These are phyloP conservation scores for Antennarius maculatus DNA, from an alignment of 2,797 vertebrate genomes.

Conservation along the genomic window DNA sequence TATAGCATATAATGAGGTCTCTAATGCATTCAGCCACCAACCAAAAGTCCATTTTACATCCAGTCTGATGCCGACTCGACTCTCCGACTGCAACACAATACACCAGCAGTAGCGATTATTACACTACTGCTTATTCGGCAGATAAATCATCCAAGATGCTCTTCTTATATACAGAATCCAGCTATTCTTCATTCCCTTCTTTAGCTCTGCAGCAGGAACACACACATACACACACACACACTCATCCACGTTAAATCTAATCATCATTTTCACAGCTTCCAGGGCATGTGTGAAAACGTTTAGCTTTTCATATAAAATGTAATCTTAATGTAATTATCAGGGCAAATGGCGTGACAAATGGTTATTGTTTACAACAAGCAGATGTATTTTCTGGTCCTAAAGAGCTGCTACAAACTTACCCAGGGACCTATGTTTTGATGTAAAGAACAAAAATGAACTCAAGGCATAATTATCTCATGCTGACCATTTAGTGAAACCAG, in stretches of 20 bases:
- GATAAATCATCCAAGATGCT: conserved; percentile 34
- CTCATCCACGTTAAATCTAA: background rate
- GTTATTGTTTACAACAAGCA: no score
- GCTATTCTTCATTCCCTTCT: conserved; percentile 12
- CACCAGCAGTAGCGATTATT: conserved; percentile 39
- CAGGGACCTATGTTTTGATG: background rate
- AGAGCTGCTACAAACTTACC: no score
- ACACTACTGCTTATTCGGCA: conserved; percentile 29
- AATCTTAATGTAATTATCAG: no score
- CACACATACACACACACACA: conserved; percentile 2
- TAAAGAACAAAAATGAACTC: background rate
- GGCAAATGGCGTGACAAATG: no score
- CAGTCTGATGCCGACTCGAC: conserved; percentile 49
- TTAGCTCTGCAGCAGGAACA: background rate
- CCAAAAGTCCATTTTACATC: conserved; percentile 61
- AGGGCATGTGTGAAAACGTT: background rate
- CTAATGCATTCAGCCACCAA: conserved; percentile 61
- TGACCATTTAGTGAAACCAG: background rate
- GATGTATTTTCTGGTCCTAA: no score
- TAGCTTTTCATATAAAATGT: no score
- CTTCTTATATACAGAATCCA: conserved; percentile 16
- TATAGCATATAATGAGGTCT: conserved; percentile 60
- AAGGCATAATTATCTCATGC: background rate
- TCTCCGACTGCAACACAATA: conserved; percentile 61
- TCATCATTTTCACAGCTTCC: background rate